phyloP scores from a whole-genome alignment of 2,797 vertebrate genomes.

The Poeciliopsis gracilis region DNA sequence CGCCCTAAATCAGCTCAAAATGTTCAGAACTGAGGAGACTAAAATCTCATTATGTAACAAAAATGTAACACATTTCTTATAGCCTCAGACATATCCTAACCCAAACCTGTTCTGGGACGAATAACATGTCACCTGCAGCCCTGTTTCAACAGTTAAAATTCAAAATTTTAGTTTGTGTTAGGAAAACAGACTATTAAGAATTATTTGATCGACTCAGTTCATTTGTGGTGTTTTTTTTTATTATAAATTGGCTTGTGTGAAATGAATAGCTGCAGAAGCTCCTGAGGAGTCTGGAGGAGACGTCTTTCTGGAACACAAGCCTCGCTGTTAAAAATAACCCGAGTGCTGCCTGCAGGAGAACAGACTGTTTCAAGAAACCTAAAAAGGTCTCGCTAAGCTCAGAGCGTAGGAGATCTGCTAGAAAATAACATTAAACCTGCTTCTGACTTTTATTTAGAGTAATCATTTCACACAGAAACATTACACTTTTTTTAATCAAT shows the following conservation, averaged over 20 bases:
- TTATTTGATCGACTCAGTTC: background rate
- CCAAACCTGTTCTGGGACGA: too few relatives aligned
- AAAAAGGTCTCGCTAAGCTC: conserved; percentile 75
- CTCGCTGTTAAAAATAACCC: conserved; percentile 79
- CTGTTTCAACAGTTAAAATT: too few relatives aligned
- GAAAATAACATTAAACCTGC: background rate
- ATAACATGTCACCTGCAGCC: too few relatives aligned
- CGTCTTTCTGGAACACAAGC: conserved; percentile 63
- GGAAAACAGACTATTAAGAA: too few relatives aligned
- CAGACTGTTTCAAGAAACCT: conserved; percentile 67
- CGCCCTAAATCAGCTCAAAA: too few relatives aligned
- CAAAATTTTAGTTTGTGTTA: too few relatives aligned
- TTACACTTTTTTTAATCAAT: background rate
- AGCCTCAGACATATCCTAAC: too few relatives aligned
- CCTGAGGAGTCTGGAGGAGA: conserved; percentile 67
- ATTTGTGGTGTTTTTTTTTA: conserved; percentile 2
- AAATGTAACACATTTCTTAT: too few relatives aligned
- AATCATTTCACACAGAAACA: conserved; percentile 7
- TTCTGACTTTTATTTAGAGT: background rate
- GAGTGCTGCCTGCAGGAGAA: conserved; percentile 64
- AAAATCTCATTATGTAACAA: too few relatives aligned
- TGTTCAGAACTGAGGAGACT: too few relatives aligned
- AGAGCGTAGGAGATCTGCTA: conserved; percentile 20
- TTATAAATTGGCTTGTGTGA: conserved; percentile 15
- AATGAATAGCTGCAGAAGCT: conserved; percentile 48